Percentiles rank a stretch among this genome's conserved stretches.
phyloP scores from a whole-genome alignment of 92 coral and sea anemone genomes.

The Isaurus tuberculatus region DNA sequence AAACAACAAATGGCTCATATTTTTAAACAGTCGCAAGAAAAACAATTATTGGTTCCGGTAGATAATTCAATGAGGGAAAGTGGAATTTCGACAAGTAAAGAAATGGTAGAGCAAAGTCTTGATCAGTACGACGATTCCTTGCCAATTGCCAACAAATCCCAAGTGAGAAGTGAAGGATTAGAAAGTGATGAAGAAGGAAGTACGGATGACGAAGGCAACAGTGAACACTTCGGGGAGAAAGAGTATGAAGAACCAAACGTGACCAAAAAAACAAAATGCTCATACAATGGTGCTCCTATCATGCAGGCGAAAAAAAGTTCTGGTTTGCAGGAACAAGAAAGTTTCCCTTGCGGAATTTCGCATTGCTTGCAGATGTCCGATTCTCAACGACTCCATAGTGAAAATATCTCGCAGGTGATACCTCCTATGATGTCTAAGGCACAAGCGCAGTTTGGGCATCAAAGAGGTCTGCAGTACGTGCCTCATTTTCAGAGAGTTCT shows the following conservation, averaged over 20 bases:
- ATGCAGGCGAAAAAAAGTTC: background rate
- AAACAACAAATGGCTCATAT: slow-evolving; percentile 12
- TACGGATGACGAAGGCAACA: slow-evolving; percentile 23
- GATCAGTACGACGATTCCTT: background rate
- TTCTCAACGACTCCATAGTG: background rate
- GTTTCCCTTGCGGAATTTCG: background rate
- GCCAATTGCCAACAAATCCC: slow-evolving; percentile 9
- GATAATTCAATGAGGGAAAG: background rate
- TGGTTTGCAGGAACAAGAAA: slow-evolving; percentile 5
- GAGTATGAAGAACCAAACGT: background rate
- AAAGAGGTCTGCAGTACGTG: slow-evolving; percentile 2
- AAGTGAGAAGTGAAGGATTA: slow-evolving; percentile 12
- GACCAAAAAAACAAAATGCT: background rate
- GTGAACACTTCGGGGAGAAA: background rate
- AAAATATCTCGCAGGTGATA: background rate
- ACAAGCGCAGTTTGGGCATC: background rate
- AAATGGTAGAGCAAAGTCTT: background rate
- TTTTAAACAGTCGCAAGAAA: background rate
- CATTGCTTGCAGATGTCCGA: slow-evolving; percentile 2
- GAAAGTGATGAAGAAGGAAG: slow-evolving; percentile 27
- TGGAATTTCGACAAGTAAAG: background rate
- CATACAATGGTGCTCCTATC: background rate
- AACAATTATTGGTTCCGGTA: background rate
- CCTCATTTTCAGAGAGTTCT: slow-evolving; percentile 35
- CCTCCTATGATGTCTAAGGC: slow-evolving; percentile 7